Percentiles rank a stretch among this genome's conserved stretches.
Evolutionary conservation across 2,797 vertebrate species (phyloP).

Genomic region (Sebastes variabilis): DNA sequence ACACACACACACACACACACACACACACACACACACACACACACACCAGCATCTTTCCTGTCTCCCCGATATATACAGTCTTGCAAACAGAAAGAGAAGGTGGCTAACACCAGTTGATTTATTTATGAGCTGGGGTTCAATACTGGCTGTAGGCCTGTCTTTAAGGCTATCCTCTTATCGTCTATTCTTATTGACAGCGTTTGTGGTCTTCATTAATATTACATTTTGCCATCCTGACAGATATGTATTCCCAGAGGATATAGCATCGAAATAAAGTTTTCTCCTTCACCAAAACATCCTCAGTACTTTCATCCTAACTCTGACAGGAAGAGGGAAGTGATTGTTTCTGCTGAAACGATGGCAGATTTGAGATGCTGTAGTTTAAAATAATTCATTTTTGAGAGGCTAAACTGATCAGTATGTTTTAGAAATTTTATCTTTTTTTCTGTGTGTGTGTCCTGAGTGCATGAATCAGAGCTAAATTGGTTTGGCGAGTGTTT

Average conservation of each 20-base stretch:
- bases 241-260: slow-evolving; percentile 18
- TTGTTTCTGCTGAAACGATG: neutral
- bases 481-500: slow-evolving; percentile 1
- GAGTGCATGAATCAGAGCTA: slow-evolving; percentile 2
- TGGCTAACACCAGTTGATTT: slow-evolving; percentile 38
- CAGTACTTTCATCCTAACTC: slow-evolving; percentile 29
- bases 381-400: neutral
- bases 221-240: slow-evolving; percentile 56
- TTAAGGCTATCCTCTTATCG: slow-evolving; percentile 26
- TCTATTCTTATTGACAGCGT: slow-evolving; percentile 46
- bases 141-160: slow-evolving; percentile 38
- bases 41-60: neutral
- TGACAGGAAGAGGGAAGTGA: slow-evolving; percentile 2
- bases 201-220: slow-evolving; percentile 67
- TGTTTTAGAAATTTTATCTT: neutral
- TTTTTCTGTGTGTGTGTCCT: neutral
- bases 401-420: neutral
- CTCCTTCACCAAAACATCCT: slow-evolving; percentile 9
- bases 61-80: neutral
- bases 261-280: slow-evolving; percentile 40
- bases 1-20: no score
- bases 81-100: slow-evolving; percentile 1
- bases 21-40: no score
- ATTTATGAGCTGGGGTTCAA: slow-evolving; percentile 56
- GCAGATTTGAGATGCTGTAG: neutral